Evolutionary conservation across 2,888 invertebrate genomes (phyloP).

Genomic region (Apotomis turbidana): DNA sequence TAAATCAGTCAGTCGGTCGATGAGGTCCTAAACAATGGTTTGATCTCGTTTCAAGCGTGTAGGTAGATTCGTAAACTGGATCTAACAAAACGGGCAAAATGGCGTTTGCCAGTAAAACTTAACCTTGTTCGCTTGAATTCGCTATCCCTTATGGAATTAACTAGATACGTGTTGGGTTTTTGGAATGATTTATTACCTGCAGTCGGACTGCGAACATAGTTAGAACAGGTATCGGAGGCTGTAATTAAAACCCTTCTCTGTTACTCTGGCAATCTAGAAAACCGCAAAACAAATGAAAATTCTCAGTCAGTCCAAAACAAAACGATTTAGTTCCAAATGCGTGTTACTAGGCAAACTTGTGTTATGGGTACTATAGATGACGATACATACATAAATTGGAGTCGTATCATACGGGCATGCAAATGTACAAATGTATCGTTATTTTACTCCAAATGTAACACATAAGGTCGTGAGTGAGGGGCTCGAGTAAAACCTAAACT

Average conservation of each 20-base stretch:
- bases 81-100: slow-evolving; percentile 9
- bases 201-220: too few species aligned
- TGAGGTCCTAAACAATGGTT: neutral
- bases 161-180: slow-evolving; percentile 18
- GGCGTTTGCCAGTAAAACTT: slow-evolving; percentile 15
- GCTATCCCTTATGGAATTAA: slow-evolving; percentile 29
- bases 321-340: too few species aligned
- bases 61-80: slow-evolving; percentile 6
- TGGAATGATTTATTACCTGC: slow-evolving; percentile 22
- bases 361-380: too few species aligned
- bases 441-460: slow-evolving; percentile 5
- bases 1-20: slow-evolving; percentile 7
- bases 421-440: neutral
- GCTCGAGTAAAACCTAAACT: slow-evolving; percentile 23
- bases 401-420: too few species aligned
- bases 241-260: too few species aligned
- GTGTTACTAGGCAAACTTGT: too few species aligned
- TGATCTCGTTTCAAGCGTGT: neutral
- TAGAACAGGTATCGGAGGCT: too few species aligned
- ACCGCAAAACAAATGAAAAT: too few species aligned
- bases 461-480: slow-evolving; percentile 31
- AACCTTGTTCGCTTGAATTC: slow-evolving; percentile 32
- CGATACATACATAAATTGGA: too few species aligned
- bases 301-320: too few species aligned
- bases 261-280: too few species aligned